Evolutionary conservation across 2,113 vertebrate genomes (phyloP).

Genomic region (Brachypteracias leptosomus): DNA sequence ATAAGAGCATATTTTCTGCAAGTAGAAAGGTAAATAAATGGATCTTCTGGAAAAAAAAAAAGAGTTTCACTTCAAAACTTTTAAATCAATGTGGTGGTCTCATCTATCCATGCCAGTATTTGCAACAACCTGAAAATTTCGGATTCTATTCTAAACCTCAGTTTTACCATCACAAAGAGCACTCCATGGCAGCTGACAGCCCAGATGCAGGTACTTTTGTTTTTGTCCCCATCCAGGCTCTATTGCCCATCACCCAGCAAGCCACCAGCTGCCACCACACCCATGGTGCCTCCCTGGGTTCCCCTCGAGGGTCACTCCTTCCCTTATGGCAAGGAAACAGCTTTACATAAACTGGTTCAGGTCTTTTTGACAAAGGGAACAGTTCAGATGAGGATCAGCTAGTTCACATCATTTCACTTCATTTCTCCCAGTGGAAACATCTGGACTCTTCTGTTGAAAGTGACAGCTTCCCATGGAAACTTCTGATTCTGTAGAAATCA

Average conservation of each 20-base stretch:
- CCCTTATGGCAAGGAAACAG: fast-evolving
- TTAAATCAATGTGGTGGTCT: background rate
- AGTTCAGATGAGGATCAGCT: background rate
- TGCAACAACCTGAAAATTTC: background rate
- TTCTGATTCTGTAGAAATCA: background rate
- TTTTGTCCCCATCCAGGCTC: background rate
- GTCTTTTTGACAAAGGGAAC: background rate
- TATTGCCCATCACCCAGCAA: background rate
- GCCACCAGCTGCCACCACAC: background rate
- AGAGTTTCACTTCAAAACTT: background rate
- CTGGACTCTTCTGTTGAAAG: background rate
- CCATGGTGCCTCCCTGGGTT: fast-evolving
- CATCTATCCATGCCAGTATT: background rate
- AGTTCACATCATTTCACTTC: background rate
- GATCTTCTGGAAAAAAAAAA: background rate
- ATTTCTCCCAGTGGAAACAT: background rate
- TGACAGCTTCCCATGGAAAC: background rate
- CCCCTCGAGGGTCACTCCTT: background rate
- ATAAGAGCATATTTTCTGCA: background rate
- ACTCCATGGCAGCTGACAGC: background rate
- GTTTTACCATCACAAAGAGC: background rate
- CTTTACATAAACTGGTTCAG: background rate
- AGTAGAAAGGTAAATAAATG: background rate
- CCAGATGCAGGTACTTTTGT: no score
- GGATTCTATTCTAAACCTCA: fast-evolving